Conservation (phyloP, 2,113 vertebrate genomes). For the Caranx ignobilis region DNA sequence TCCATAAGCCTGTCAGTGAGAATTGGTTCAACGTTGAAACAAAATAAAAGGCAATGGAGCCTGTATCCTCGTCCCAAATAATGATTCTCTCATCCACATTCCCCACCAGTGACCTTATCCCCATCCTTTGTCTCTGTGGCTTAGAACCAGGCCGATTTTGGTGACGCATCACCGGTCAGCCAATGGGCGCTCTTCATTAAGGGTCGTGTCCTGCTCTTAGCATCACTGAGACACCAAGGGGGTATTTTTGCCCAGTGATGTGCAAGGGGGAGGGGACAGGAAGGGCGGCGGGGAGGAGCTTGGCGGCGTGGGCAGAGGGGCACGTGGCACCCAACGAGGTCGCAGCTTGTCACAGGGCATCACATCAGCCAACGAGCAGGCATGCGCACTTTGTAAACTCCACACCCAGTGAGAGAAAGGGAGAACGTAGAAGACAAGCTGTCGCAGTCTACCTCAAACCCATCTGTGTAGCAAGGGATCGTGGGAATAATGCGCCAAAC, state of each 20-base stretch:
- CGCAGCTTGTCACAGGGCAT: conserved; percentile 71
- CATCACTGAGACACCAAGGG: conserved; percentile 36
- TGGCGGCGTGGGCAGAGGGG: conserved; percentile 29
- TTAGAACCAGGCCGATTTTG: conserved; percentile 55
- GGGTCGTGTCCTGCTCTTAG: conserved; percentile 26
- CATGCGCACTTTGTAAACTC: conserved; percentile 42
- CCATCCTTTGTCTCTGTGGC: conserved; percentile 55
- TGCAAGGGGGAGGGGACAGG: conserved; percentile 2
- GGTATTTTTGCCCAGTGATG: conserved; percentile 66
- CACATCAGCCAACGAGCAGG: conserved; percentile 69
- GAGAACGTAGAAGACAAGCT: conserved; percentile 20
- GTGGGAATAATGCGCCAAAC: background rate
- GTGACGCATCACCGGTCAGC: conserved; percentile 65
- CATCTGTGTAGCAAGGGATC: background rate
- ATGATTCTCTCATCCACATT: conserved; percentile 32
- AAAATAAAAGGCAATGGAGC: background rate
- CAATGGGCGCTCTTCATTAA: conserved; percentile 65
- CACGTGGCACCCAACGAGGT: conserved; percentile 73
- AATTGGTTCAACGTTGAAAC: background rate
- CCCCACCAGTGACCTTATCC: conserved; percentile 38
- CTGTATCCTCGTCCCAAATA: conserved; percentile 6
- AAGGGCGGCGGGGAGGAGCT: conserved; percentile 38
- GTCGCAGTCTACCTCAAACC: background rate
- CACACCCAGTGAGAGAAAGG: conserved; percentile 10
- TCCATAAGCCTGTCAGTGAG: background rate